These are phyloP conservation scores for Pelvicachromis taeniatus DNA, from an alignment of 2,113 vertebrate genomes.

Conservation along the genomic window DNA sequence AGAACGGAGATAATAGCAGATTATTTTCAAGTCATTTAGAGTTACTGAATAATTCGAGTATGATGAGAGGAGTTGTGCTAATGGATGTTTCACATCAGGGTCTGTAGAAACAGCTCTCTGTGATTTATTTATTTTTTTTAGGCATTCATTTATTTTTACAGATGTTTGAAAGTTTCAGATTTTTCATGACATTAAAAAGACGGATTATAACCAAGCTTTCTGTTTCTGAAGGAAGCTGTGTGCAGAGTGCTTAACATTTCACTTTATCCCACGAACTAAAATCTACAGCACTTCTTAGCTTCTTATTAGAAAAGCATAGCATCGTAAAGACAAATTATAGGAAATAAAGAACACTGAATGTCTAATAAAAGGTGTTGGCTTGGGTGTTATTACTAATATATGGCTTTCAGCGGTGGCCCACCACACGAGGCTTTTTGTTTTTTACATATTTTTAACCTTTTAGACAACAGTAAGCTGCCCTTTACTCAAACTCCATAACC, in stretches of 20 bases:
- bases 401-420: background rate
- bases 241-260: background rate
- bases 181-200: background rate
- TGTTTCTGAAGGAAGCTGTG: background rate
- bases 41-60: slow-evolving; percentile 25
- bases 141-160: background rate
- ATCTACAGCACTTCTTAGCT: background rate
- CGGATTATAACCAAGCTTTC: background rate
- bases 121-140: background rate
- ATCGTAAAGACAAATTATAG: background rate
- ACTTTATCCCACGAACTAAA: background rate
- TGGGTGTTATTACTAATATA: background rate
- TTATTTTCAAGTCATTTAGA: slow-evolving; percentile 33
- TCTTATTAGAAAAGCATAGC: background rate
- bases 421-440: background rate
- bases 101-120: background rate
- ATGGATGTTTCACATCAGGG: background rate
- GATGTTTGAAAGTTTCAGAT: slow-evolving; percentile 12
- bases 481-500: background rate
- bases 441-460: background rate
- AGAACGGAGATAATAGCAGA: background rate
- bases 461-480: background rate
- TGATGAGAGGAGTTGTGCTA: background rate
- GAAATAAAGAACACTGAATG: background rate
- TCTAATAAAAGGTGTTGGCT: background rate